phyloP scores from a whole-genome alignment of 2,888 invertebrate genomes.

The Odiellus spinosus region DNA sequence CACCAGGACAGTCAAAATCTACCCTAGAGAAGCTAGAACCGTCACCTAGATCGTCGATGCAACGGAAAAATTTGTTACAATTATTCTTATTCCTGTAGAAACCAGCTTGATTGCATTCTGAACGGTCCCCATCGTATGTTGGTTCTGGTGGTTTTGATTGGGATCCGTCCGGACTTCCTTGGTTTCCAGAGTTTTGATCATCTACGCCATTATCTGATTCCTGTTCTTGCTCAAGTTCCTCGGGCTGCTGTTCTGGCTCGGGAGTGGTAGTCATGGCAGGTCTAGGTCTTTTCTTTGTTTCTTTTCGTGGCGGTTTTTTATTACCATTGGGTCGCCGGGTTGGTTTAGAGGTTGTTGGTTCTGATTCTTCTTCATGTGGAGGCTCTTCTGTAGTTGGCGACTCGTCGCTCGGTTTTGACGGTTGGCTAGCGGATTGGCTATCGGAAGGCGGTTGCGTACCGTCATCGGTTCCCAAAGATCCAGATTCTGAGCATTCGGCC shows the following conservation, averaged over 20 bases:
- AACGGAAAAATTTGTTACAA: slow-evolving; percentile 20
- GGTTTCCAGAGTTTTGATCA: neutral
- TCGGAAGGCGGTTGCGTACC: too few species aligned
- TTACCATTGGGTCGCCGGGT: neutral
- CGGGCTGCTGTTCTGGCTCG: too few species aligned
- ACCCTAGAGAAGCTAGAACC: slow-evolving; percentile 14
- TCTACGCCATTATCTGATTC: neutral
- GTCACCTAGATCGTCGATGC: slow-evolving; percentile 16
- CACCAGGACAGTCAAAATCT: slow-evolving; percentile 19
- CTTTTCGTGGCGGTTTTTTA: too few species aligned
- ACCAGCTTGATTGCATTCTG: slow-evolving; percentile 17
- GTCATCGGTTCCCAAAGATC: too few species aligned
- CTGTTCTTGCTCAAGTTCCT: neutral
- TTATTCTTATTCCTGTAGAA: slow-evolving; percentile 20
- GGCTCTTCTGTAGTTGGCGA: slow-evolving; percentile 1
- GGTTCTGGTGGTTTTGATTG: slow-evolving; percentile 3
- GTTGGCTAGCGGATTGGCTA: too few species aligned
- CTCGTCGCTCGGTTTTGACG: neutral
- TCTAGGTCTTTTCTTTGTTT: neutral
- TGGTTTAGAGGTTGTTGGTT: too few species aligned
- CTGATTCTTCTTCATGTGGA: too few species aligned
- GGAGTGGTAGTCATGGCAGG: too few species aligned
- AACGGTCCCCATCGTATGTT: neutral
- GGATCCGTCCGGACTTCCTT: neutral
- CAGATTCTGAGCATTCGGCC: slow-evolving; percentile 39